Evolutionary conservation across 37 sponge, comb jelly and placozoan genomes (phyloP).

Genomic region (Tethya wilhelma): DNA sequence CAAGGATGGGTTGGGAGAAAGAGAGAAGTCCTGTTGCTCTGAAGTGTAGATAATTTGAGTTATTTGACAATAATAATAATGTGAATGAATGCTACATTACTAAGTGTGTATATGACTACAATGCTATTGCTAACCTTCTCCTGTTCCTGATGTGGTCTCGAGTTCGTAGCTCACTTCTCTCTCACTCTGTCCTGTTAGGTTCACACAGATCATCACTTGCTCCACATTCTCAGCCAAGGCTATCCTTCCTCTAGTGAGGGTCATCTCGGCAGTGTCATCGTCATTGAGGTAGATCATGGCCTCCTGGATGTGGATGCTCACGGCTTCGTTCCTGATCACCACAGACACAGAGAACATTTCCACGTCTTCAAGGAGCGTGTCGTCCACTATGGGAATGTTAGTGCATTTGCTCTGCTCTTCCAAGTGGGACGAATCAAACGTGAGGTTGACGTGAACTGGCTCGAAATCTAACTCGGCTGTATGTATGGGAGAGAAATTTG

Average conservation of each 20-base stretch:
- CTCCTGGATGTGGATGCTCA: conserved; percentile 11
- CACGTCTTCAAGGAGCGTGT: conserved; percentile 3
- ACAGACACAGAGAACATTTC: conserved; percentile 6
- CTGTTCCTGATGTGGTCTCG: neutral
- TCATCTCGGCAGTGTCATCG: conserved; percentile 8
- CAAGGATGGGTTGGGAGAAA: neutral
- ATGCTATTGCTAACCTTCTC: conserved; percentile 11
- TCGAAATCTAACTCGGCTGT: conserved; percentile 28
- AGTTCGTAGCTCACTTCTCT: neutral
- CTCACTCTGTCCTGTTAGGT: neutral
- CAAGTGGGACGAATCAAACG: neutral
- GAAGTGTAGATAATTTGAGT: neutral
- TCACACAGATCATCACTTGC: neutral
- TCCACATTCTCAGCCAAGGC: conserved; percentile 10
- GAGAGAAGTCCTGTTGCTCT: neutral
- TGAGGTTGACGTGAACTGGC: neutral
- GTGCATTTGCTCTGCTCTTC: neutral
- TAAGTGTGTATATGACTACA: neutral
- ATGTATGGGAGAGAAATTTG: neutral
- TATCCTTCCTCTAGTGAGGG: neutral
- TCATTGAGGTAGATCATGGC: conserved; percentile 21
- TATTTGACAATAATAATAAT: neutral
- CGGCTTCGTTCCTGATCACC: neutral
- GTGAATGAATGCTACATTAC: neutral
- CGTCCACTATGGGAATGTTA: conserved; percentile 17